Percentiles rank a stretch among this genome's conserved stretches.
Evolutionary conservation across 2,797 vertebrate species (phyloP).

Genomic region (Sebastes diaconus): DNA sequence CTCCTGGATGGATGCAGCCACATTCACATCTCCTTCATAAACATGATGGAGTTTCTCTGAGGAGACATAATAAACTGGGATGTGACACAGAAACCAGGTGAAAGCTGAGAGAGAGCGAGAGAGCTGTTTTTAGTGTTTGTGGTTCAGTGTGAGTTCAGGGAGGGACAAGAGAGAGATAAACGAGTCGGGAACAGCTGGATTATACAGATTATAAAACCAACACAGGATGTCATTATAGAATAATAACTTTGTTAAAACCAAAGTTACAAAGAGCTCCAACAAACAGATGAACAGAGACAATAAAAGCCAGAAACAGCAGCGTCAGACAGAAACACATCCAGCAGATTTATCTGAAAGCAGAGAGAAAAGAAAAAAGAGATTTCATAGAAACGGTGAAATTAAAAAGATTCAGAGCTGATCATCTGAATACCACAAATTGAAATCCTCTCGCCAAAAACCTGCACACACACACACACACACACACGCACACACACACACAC

Average conservation of each 20-base stretch:
- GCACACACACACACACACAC: too few species aligned
- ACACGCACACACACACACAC: too few species aligned
- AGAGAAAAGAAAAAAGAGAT: background rate
- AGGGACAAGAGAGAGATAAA: slow-evolving; percentile 30
- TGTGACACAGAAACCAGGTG: background rate
- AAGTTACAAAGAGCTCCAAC: slow-evolving; percentile 25
- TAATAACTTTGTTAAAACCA: slow-evolving; percentile 24
- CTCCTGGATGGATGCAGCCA: too few species aligned
- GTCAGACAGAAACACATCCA: background rate
- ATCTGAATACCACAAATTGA: background rate
- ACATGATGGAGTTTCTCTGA: background rate
- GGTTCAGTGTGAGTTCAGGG: slow-evolving; percentile 23
- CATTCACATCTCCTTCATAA: background rate
- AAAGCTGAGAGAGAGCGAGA: background rate
- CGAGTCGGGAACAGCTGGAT: slow-evolving; percentile 43
- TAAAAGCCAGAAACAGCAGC: background rate
- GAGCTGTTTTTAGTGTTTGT: slow-evolving; percentile 1
- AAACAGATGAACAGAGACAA: slow-evolving; percentile 3
- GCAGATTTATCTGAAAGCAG: background rate
- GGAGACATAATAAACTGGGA: background rate
- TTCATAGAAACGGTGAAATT: background rate
- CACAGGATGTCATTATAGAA: slow-evolving; percentile 33
- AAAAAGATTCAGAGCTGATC: background rate
- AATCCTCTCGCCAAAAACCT: background rate
- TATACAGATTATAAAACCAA: slow-evolving; percentile 54